These are phyloP conservation scores for Cyphomyrmex costatus DNA, from an alignment of 1,140 invertebrate genomes.

Conservation along the genomic window DNA sequence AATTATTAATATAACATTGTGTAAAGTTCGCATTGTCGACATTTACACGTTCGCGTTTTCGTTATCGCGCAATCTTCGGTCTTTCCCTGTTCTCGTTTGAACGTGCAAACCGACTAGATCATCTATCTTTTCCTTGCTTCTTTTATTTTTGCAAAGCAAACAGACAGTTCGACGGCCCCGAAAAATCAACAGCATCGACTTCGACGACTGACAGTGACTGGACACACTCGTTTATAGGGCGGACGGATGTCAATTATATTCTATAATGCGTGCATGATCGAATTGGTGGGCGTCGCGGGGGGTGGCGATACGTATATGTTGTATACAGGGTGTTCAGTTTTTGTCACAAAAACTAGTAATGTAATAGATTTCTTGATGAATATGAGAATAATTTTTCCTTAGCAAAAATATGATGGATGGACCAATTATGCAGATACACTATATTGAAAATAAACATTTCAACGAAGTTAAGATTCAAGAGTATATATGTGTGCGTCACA, in stretches of 20 bases:
- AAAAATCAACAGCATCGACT: conserved; percentile 69
- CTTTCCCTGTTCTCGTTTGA: conserved; percentile 20
- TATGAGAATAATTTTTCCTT: background rate
- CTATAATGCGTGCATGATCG: conserved; percentile 66
- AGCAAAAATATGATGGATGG: background rate
- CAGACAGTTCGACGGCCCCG: conserved; percentile 48
- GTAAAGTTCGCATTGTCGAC: conserved; percentile 1
- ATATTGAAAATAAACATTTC: conserved; percentile 11
- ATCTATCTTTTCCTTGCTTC: conserved; percentile 47
- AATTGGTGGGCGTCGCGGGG: conserved; percentile 27
- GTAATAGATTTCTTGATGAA: background rate
- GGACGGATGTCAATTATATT: conserved; percentile 79
- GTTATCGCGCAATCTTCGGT: conserved; percentile 57
- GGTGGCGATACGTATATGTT: conserved; percentile 46
- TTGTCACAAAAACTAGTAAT: conserved; percentile 7
- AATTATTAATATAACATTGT: background rate
- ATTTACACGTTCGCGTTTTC: conserved; percentile 51
- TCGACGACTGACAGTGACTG: conserved; percentile 71
- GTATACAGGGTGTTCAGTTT: conserved; percentile 36
- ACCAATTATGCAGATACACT: background rate
- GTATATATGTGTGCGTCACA: background rate
- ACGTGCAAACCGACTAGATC: conserved; percentile 9
- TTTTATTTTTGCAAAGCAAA: conserved; percentile 57
- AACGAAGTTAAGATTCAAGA: conserved; percentile 3
- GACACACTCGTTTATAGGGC: conserved; percentile 69